Evolutionary conservation across 2,113 vertebrate species (phyloP).

Genomic region (Alces alces): DNA sequence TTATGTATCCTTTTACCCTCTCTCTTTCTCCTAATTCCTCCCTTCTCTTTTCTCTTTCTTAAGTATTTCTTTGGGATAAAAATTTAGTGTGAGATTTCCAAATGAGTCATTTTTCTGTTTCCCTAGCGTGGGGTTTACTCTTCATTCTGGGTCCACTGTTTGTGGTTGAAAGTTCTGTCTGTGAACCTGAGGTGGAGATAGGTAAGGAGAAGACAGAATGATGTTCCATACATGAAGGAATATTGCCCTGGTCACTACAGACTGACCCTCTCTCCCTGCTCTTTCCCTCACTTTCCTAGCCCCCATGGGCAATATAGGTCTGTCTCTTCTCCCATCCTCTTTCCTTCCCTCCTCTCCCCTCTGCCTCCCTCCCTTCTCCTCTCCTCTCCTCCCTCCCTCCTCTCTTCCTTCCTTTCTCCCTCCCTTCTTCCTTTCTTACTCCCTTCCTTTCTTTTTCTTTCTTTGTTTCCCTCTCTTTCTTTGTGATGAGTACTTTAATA

Average conservation of each 20-base stretch:
- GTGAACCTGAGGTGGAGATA: background rate
- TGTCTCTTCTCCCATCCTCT: background rate
- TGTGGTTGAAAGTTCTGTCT: background rate
- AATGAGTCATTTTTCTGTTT: background rate
- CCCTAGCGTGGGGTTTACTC: background rate
- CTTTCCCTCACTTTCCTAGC: background rate
- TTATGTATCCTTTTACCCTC: background rate
- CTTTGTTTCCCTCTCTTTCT: background rate
- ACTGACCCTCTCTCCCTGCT: background rate
- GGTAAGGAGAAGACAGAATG: background rate
- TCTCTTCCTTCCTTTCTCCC: background rate
- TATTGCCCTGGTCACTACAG: background rate
- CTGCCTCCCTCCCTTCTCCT: background rate
- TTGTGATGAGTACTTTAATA: background rate
- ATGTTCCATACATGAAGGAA: background rate
- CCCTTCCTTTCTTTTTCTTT: background rate
- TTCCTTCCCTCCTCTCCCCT: background rate
- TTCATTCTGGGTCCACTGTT: background rate
- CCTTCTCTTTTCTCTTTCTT: background rate
- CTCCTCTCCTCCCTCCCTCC: background rate
- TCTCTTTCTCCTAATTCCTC: background rate
- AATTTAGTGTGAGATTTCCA: background rate
- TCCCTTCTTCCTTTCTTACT: background rate
- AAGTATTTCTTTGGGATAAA: background rate
- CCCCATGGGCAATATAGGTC: background rate